These are phyloP conservation scores for Tetragonula carbonaria DNA, from an alignment of 2,888 invertebrate genomes.

Conservation along the genomic window DNA sequence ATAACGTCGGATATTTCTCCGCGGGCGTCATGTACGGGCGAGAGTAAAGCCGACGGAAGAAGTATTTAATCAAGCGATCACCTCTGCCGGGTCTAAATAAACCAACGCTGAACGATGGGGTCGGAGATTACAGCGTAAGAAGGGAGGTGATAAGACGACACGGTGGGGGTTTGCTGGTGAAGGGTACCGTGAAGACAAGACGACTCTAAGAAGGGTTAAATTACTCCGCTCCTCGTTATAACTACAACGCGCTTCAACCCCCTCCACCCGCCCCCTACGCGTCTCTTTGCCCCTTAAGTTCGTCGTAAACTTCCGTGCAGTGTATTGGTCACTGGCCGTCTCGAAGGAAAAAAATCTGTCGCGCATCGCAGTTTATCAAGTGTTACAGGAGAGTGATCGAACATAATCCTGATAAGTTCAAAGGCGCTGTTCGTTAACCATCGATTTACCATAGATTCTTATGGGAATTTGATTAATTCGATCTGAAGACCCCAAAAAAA, in stretches of 20 bases:
- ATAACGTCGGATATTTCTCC: constrained; percentile 57
- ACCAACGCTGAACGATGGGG: constrained; percentile 79
- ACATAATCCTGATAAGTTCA: too few relatives aligned
- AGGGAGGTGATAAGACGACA: constrained; percentile 76
- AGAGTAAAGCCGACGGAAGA: constrained; percentile 68
- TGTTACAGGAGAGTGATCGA: too few relatives aligned
- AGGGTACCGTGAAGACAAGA: constrained; percentile 73
- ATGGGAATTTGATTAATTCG: too few relatives aligned
- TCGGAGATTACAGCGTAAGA: constrained; percentile 76
- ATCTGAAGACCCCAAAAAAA: too few relatives aligned
- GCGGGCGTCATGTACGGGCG: constrained; percentile 48
- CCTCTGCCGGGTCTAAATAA: constrained; percentile 77
- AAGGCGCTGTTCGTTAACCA: too few relatives aligned
- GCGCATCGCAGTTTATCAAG: neutral
- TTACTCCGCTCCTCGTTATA: constrained; percentile 77
- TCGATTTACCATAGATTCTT: too few relatives aligned
- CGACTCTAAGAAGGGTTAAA: constrained; percentile 79
- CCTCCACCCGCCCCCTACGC: neutral
- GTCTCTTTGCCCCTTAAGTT: neutral
- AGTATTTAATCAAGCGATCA: constrained; percentile 81
- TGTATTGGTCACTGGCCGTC: constrained; percentile 26
- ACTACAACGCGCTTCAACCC: constrained; percentile 67
- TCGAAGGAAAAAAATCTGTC: neutral
- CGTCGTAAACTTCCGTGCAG: constrained; percentile 61
- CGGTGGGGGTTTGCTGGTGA: constrained; percentile 56